Percentiles rank a stretch among this genome's conserved stretches.
These are phyloP conservation scores for Nyctibius grandis DNA, from an alignment of 2,797 vertebrate species.

Conservation along the genomic window DNA sequence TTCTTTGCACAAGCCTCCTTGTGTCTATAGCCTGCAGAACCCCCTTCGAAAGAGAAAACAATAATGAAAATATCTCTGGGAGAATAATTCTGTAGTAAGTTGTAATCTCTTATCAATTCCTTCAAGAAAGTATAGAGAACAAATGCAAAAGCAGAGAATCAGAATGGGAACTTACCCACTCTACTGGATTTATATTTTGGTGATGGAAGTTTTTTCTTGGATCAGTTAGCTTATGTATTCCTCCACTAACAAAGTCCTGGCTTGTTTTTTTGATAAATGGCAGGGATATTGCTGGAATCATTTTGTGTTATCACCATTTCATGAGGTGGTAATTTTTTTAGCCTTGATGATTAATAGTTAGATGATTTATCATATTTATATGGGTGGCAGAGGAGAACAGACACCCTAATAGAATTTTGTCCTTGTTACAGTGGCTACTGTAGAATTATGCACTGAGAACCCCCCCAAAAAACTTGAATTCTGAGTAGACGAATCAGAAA, in stretches of 20 bases:
- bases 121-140: background rate
- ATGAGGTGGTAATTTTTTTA: background rate
- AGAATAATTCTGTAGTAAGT: background rate
- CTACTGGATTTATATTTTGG: background rate
- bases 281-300: background rate
- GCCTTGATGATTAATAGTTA: constrained; percentile 25
- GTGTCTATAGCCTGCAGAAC: background rate
- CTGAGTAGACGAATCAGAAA: constrained; percentile 13
- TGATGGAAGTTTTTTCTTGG: background rate
- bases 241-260: background rate
- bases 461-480: background rate
- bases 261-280: constrained; percentile 5
- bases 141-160: background rate
- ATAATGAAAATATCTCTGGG: background rate
- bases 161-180: background rate
- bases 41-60: background rate
- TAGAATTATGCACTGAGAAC: background rate
- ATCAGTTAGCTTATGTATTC: background rate
- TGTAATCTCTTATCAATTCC: background rate
- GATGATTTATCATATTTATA: constrained; percentile 49
- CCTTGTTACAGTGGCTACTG: background rate
- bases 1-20: background rate
- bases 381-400: background rate
- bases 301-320: constrained; percentile 6
- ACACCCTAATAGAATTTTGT: background rate